phyloP scores from a whole-genome alignment of 1,140 invertebrate genomes.

The Cataglyphis hispanica region DNA sequence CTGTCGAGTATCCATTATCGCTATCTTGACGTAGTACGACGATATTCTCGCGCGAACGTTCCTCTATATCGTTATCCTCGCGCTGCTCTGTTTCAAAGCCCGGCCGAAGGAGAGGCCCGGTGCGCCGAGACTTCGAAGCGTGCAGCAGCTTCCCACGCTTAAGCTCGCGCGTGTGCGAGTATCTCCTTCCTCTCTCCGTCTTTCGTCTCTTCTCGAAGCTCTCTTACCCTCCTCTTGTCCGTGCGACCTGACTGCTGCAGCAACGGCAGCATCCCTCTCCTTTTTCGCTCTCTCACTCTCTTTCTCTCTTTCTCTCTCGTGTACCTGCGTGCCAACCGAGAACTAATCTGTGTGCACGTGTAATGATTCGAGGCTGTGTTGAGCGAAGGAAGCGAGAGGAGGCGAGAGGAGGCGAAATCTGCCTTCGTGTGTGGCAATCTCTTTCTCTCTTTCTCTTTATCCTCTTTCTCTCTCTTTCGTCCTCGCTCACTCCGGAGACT shows the following conservation, averaged over 20 bases:
- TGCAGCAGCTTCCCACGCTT: constrained; percentile 84
- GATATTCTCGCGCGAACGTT: constrained; percentile 53
- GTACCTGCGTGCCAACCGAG: constrained; percentile 69
- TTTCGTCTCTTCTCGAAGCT: constrained; percentile 25
- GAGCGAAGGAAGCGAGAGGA: constrained; percentile 21
- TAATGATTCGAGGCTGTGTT: constrained; percentile 40
- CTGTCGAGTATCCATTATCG: constrained; percentile 38
- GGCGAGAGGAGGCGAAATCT: constrained; percentile 28
- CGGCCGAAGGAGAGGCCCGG: constrained; percentile 70
- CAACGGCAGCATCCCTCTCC: constrained; percentile 59
- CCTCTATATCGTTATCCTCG: not conserved
- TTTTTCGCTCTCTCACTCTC: constrained; percentile 53
- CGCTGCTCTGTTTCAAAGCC: constrained; percentile 54
- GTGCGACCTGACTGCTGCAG: constrained; percentile 9
- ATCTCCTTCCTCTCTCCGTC: constrained; percentile 45
- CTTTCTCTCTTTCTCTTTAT: constrained; percentile 37
- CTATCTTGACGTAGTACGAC: constrained; percentile 43
- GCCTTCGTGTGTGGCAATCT: constrained; percentile 63
- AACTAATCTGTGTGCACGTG: constrained; percentile 71
- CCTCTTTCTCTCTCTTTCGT: constrained; percentile 52
- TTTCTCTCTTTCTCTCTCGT: constrained; percentile 57
- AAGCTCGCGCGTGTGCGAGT: constrained; percentile 75
- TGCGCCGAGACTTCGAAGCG: constrained; percentile 75
- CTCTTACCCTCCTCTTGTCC: constrained; percentile 41
- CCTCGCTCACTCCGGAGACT: constrained; percentile 49